phyloP scores from a whole-genome alignment of 2,113 vertebrate genomes.

The Tragelaphus buxtoni region DNA sequence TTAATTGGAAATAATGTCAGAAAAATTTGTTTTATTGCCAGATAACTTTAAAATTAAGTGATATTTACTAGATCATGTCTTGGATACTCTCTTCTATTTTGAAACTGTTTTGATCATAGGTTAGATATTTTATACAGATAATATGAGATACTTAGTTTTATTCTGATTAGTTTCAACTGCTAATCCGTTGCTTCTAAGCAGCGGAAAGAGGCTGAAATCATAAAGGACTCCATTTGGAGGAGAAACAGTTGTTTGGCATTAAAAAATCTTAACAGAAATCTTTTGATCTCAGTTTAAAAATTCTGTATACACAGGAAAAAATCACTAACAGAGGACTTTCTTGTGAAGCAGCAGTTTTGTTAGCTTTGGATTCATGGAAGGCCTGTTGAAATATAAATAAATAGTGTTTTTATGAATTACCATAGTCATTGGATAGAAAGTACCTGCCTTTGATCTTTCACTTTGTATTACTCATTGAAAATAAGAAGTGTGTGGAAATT shows the following conservation, averaged over 20 bases:
- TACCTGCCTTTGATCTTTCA: conserved; percentile 35
- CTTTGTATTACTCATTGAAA: conserved; percentile 51
- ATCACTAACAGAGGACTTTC: conserved; percentile 30
- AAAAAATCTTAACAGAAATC: conserved; percentile 57
- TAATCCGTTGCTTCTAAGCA: conserved; percentile 44
- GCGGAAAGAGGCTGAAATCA: neutral
- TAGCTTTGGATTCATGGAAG: conserved; percentile 67
- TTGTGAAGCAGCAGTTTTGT: conserved; percentile 59
- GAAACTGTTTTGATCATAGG: neutral
- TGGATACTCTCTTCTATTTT: neutral
- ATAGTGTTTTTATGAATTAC: conserved; percentile 62
- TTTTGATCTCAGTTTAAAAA: conserved; percentile 59
- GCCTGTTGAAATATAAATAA: conserved; percentile 54
- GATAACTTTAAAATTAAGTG: conserved; percentile 16
- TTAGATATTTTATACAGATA: neutral
- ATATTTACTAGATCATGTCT: neutral
- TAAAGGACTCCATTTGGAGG: conserved; percentile 50
- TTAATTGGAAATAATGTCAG: neutral
- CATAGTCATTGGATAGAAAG: conserved; percentile 43
- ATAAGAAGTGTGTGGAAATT: conserved; percentile 30
- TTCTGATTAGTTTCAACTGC: neutral
- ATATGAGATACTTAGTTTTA: conserved; percentile 18
- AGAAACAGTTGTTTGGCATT: conserved; percentile 65
- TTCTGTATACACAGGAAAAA: conserved; percentile 22
- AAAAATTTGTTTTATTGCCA: conserved; percentile 6